Evolutionary conservation across 2,888 invertebrate species (phyloP), one percentile per base, ranked within the genome.

Genomic region (Cheilosia scutellata): DNA sequence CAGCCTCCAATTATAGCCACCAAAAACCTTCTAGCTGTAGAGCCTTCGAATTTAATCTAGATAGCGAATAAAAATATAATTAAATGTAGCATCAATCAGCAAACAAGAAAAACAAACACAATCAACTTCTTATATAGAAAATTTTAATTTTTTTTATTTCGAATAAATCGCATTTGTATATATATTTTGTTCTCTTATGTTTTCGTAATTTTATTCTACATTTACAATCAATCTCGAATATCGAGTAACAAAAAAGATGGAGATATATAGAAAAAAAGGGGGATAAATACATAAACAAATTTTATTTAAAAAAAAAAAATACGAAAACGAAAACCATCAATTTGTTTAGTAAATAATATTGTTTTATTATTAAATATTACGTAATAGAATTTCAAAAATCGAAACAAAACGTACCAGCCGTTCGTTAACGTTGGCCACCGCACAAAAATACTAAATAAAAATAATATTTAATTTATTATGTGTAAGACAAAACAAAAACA

Each of bases 121-220:
- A 20, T 11, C 31, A 53, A 29, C n/a, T 80, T 80, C 80, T 75
- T 84, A 80, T 71, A 80, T 84, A 84, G 84, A 80, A 84, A 84
- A 80, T 84, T 84, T 86, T 71, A 25, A 63, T 57, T 53, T 6
- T 79, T 66, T 65, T 57, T 11, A 88, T 88, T 88, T 88, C 88
- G 87, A 90, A 88, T 89, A 89, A 89, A 90, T 88, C 88, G 82
- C 82, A 82, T 87, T 88, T 88, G 87, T 88, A 88, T 88, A 87
- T 88, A 88, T 88, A 88, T 87, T 87, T 88, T 78, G 84, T 87
- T 88, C 87, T 87, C 44, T 88, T 88, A 86, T 82, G 44, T 83
- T 76, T 70, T 80, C 80, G 68, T 86, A 84, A 74, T 80, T 79
- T 65, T 72, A 74, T 79, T 82, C 86, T 77, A 86, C 86, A 86